Base-by-base conservation (phyloP, 2,888 invertebrate species). In the Melanotus villosus region DNA sequence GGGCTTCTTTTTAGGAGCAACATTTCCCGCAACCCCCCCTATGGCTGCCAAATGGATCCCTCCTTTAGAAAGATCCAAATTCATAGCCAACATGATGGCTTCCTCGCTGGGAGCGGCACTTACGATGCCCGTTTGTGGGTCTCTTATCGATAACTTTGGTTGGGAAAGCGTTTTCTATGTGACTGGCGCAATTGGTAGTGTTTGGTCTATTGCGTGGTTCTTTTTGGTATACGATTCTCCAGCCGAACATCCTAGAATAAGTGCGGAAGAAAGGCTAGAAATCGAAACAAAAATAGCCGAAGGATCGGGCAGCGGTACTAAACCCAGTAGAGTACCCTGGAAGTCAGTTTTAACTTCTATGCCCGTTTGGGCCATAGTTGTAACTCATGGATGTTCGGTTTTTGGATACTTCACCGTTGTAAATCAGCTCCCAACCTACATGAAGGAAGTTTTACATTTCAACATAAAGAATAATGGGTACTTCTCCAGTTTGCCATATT, bases 11-110 rank as follows among this genome's bases (percentile, higher is more conserved):
- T 77, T 89, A 87, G 94, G 95, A 56, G 96, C 94, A 10, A 94
- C 95, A 6, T 98, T 97, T 93, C 98, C 98, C 0, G 94, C 97
- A 4, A 96, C 97, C 80, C 94, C 96, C 68, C 94, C 96, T 2
- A 92, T 98, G 89, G 95, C 96, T 36, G 94, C 96, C 5, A 92
- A 92, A 73, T 98, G 98, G 98, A 94, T 97, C 68, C 97, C 97
- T 5, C 97, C 97, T 9, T 90, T 93, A 88, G 97, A 98, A 82
- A 90, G 97, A 74, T 95, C 96, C 43, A 95, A 96, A 84, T 94
- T 98, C 84, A 94, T 97, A 84, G 93, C 96, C 6, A 93, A 95
- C 80, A 94, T 95, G 93, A 94, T 95, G 93, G 94, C 97, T 6
- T 94, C 96, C 18, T 94, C 96, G 5, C 87, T 98, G 77, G 98